Percentiles rank a stretch among this genome's conserved stretches.
These are phyloP conservation scores for Phenganax stokvisi DNA, from an alignment of 92 coral and sea anemone genomes.

Conservation along the genomic window DNA sequence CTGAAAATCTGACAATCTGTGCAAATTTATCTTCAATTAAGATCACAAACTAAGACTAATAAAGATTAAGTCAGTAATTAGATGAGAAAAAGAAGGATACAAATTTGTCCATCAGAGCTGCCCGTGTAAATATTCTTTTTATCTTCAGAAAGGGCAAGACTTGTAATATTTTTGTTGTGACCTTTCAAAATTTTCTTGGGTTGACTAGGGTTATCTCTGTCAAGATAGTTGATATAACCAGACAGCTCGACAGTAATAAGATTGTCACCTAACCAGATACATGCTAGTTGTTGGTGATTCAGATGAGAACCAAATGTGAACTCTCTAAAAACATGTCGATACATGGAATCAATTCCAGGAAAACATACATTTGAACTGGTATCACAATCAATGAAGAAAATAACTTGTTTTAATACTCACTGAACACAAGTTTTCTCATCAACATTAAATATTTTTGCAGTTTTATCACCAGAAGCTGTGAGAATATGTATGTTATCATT, in stretches of 20 bases:
- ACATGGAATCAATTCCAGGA: no score
- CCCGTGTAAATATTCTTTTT: conserved; percentile 71
- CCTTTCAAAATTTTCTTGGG: conserved; percentile 78
- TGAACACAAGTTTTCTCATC: conserved; percentile 52
- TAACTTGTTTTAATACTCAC: conserved; percentile 46
- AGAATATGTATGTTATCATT: conserved; percentile 64
- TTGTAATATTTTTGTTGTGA: conserved; percentile 73
- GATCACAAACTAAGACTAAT: neutral
- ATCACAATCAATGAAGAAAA: no score
- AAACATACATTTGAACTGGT: no score
- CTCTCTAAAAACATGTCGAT: conserved; percentile 47
- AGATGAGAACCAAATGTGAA: conserved; percentile 64
- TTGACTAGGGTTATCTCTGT: conserved; percentile 64
- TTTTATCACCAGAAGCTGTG: conserved; percentile 90
- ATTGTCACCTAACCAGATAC: conserved; percentile 83
- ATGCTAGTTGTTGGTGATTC: conserved; percentile 85
- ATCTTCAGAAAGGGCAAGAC: conserved; percentile 59
- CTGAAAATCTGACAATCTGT: no score
- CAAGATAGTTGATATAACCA: conserved; percentile 81
- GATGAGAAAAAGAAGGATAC: conserved; percentile 61
- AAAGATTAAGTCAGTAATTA: neutral
- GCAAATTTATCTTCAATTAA: neutral
- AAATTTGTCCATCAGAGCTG: conserved; percentile 75
- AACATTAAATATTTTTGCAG: conserved; percentile 87
- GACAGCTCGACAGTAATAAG: conserved; percentile 79